A percentile compares a stretch with the other conserved stretches of the same genome.
Conservation (phyloP, 2,888 invertebrate genomes). For the Oxytorus armatus region DNA sequence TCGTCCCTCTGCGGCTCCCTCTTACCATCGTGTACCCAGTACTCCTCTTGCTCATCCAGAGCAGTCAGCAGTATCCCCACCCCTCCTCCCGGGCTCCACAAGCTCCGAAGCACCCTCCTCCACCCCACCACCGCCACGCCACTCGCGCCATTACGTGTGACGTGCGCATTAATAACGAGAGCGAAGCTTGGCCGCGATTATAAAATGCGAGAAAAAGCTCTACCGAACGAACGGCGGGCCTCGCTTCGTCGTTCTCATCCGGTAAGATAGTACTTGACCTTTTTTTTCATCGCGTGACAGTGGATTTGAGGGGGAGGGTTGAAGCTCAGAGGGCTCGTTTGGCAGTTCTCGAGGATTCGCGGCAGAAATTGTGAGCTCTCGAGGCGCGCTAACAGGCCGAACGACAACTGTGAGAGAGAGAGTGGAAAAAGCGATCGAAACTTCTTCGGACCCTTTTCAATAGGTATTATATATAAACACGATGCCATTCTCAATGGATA, state of each 20-base stretch:
- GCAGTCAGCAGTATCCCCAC: conserved; percentile 64
- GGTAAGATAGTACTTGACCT: conserved; percentile 67
- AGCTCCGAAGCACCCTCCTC: conserved; percentile 19
- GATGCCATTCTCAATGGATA: not conserved
- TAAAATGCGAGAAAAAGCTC: conserved; percentile 68
- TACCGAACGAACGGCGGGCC: conserved; percentile 46
- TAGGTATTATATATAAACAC: conserved; percentile 9
- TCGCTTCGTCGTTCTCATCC: conserved; percentile 60
- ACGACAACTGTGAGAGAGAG: conserved; percentile 48
- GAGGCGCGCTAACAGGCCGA: conserved; percentile 41
- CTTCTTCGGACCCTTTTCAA: not conserved
- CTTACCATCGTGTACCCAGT: conserved; percentile 11
- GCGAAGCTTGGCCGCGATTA: conserved; percentile 64
- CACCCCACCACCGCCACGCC: conserved; percentile 1
- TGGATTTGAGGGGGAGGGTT: conserved; percentile 46
- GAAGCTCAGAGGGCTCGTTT: conserved; percentile 61
- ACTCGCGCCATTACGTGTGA: conserved; percentile 67
- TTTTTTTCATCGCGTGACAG: conserved; percentile 68
- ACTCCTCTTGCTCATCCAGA: conserved; percentile 61
- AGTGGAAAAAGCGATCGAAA: conserved; percentile 40
- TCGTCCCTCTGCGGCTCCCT: not conserved
- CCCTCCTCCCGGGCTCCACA: conserved; percentile 17
- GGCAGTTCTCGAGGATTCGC: conserved; percentile 59
- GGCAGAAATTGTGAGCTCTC: conserved; percentile 12
- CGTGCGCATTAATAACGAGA: conserved; percentile 69